These are phyloP conservation scores for Ennomos fuscantarius DNA, from an alignment of 2,888 invertebrate genomes.

Conservation along the genomic window DNA sequence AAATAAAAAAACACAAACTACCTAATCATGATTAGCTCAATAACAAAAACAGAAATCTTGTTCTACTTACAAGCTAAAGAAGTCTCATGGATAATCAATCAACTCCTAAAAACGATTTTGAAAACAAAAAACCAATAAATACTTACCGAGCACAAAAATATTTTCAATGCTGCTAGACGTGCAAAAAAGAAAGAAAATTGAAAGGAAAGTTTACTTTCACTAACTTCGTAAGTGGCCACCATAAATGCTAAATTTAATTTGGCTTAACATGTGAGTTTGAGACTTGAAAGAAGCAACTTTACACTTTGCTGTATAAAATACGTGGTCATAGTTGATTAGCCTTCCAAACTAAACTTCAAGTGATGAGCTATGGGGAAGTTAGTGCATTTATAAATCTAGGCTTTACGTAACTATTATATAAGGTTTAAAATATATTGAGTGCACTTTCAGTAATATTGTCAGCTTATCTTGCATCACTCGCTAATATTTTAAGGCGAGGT, in stretches of 20 bases:
- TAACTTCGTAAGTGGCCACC: conserved; percentile 30
- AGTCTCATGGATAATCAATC: background rate
- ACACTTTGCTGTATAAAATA: conserved; percentile 39
- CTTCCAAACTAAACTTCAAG: conserved; percentile 16
- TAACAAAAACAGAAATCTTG: too few species aligned
- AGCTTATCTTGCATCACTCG: conserved; percentile 44
- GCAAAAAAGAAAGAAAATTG: conserved; percentile 35
- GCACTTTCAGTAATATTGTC: conserved; percentile 4
- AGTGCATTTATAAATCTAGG: background rate
- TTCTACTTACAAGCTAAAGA: too few species aligned
- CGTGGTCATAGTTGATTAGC: conserved; percentile 25
- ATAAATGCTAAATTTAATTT: conserved; percentile 39
- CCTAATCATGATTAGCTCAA: too few species aligned
- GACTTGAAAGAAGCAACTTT: conserved; percentile 43
- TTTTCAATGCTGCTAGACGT: conserved; percentile 10
- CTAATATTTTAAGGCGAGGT: conserved; percentile 40
- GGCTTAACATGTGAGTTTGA: conserved; percentile 32
- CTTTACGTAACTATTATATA: background rate
- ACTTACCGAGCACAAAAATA: conserved; percentile 5
- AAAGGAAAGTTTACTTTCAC: conserved; percentile 38
- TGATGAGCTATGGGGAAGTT: conserved; percentile 1
- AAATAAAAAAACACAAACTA: too few species aligned
- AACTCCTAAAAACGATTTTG: background rate
- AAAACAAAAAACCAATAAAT: conserved; percentile 9
- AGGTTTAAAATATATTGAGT: conserved; percentile 7